phyloP scores from a whole-genome alignment of 2,113 vertebrate genomes.

The Brachyhypopomus occidentalis region DNA sequence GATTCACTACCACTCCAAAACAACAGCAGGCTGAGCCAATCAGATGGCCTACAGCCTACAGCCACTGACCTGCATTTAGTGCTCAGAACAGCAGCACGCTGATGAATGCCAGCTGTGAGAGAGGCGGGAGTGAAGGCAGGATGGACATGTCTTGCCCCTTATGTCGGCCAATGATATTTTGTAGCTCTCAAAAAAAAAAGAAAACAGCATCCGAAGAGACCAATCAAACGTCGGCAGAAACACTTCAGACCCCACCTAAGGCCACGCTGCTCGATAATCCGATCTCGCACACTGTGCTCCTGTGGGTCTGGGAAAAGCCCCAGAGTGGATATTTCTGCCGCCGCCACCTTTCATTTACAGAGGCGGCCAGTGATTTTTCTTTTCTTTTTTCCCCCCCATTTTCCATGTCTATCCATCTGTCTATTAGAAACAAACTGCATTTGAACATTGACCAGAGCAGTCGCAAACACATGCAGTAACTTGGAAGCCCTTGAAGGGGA shows the following conservation, averaged over 20 bases:
- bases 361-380: neutral
- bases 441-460: constrained; percentile 19
- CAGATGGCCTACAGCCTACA: constrained; percentile 42
- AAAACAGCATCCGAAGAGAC: constrained; percentile 20
- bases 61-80: constrained; percentile 47
- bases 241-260: constrained; percentile 21
- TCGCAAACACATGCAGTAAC: constrained; percentile 21
- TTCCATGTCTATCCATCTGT: constrained; percentile 25
- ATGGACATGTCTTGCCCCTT: constrained; percentile 42
- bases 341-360: neutral
- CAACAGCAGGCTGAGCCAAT: constrained; percentile 13
- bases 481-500: constrained; percentile 12
- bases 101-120: constrained; percentile 40
- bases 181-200: constrained; percentile 35
- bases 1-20: constrained; percentile 34
- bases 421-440: constrained; percentile 18
- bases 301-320: constrained; percentile 6
- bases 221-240: constrained; percentile 18
- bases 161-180: constrained; percentile 23
- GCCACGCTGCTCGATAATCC: neutral
- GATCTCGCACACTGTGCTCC: neutral
- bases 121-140: constrained; percentile 25
- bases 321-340: constrained; percentile 28
- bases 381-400: neutral
- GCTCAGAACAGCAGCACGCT: constrained; percentile 28